Percentiles rank a stretch among this genome's conserved stretches.
These are phyloP conservation scores for Idaea dimidiata DNA, from an alignment of 2,888 invertebrate genomes.

Conservation along the genomic window DNA sequence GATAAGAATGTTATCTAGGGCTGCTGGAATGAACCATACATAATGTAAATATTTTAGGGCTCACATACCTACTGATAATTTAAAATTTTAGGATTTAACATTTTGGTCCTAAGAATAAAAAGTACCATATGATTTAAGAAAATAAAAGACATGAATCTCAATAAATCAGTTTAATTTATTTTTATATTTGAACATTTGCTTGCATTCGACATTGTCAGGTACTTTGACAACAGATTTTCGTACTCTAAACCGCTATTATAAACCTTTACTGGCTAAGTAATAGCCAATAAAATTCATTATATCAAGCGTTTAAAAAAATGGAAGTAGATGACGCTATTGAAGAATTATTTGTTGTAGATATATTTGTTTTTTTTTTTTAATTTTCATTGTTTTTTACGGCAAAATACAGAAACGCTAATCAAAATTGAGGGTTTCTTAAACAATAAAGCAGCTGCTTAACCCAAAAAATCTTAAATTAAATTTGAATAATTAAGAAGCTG, in stretches of 20 bases:
- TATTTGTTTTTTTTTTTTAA: neutral
- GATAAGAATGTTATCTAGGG: no score
- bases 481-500: no score
- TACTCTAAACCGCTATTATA: slow-evolving; percentile 29
- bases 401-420: no score
- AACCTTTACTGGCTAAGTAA: slow-evolving; percentile 2
- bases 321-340: slow-evolving; percentile 5
- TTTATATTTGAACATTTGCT: slow-evolving; percentile 66
- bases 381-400: no score
- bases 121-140: slow-evolving; percentile 12
- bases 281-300: neutral
- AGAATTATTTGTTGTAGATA: no score
- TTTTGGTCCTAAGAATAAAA: slow-evolving; percentile 4
- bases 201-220: slow-evolving; percentile 60
- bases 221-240: slow-evolving; percentile 57
- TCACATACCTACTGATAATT: no score
- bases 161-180: slow-evolving; percentile 57
- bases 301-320: slow-evolving; percentile 8
- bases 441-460: no score
- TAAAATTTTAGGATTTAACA: no score
- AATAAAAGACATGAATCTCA: slow-evolving; percentile 32
- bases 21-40: no score
- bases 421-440: no score
- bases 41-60: no score
- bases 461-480: no score